Base-by-base conservation (phyloP, 2,113 vertebrate genomes). In the Struthidea cinerea region DNA sequence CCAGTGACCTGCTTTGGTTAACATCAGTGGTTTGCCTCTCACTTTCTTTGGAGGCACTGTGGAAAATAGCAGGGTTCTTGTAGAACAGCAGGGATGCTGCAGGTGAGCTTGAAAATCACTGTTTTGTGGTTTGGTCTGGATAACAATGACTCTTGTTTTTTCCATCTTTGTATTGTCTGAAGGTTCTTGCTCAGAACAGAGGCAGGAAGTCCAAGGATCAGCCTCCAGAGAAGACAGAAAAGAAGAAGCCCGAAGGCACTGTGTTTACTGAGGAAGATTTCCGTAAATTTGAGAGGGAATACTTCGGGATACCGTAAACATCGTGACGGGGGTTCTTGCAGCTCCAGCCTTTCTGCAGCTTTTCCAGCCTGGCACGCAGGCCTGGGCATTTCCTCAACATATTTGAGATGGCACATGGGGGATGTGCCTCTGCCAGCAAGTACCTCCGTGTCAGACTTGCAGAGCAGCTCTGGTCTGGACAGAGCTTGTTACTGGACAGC, bases 201-300 rank as follows among this genome's bases (percentile, higher is more conserved):
- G 98, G 98, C 21, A 97, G 98, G 49, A 98, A 98, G 84, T 96
- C 98, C 59, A 98, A 95, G 95, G 98, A 98, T 61, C 96, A 80
- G 27, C 96, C 97, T n/a, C 70, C 94, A 73, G 55, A 82, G 87
- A 97, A 84, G 78, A 96, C 30, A 24, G 81, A 42, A 16, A 97
- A 97, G 93, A 98, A 97, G 95, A 93, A 94, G 71, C 93, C 97
- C 0, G 87, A 98, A 89, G 78, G 95, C 91, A 98, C 98, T 1
- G 97, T 98, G 63, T 98, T 98, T 90, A 98, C 98, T 0, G 98
- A 98, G 49, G 97, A 98, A 53, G 98, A 98, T 59, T 98, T 98
- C 97, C 97, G 96, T 95, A 98, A 94, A 97, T 98, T 98, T 95
- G 98, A 98, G 85, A 97, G 92, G 89, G 98, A 98, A 21, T 98